Conservation (phyloP, 2,113 vertebrate genomes). For the Turdus rufiventris region DNA sequence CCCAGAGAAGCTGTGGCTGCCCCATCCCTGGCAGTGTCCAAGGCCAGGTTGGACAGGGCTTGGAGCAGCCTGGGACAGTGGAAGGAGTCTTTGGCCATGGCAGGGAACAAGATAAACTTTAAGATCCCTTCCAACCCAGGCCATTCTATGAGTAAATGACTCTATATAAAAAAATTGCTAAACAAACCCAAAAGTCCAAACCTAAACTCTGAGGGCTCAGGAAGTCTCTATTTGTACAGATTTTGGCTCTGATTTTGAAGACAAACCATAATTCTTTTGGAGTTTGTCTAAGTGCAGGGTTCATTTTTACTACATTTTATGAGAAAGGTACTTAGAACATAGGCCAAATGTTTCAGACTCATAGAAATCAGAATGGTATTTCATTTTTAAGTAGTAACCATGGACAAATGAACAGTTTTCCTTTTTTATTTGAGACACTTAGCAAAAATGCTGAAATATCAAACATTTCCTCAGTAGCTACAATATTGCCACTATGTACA, state of each 20-base stretch:
- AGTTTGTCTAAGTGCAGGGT: neutral
- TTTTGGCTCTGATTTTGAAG: neutral
- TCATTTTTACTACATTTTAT: neutral
- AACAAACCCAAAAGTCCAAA: neutral
- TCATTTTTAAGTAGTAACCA: neutral
- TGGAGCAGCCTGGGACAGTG: neutral
- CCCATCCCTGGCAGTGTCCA: neutral
- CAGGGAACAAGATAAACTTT: neutral
- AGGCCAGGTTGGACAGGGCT: rapidly evolving
- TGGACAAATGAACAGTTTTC: conserved; percentile 43
- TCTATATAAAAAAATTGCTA: neutral
- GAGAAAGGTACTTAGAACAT: neutral
- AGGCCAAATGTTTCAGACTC: neutral
- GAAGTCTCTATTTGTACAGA: neutral
- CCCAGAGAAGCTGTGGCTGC: neutral
- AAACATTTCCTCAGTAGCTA: conserved; percentile 85
- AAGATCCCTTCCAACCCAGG: neutral
- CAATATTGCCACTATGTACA: conserved; percentile 91
- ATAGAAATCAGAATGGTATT: neutral
- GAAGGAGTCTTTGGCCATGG: too few species aligned
- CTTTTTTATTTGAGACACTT: conserved; percentile 82
- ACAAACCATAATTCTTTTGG: neutral
- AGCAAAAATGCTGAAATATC: conserved; percentile 83
- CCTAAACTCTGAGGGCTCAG: neutral
- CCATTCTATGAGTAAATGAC: neutral